Conservation (phyloP, 2,797 vertebrate genomes). For the Micrastur ruficollis region DNA sequence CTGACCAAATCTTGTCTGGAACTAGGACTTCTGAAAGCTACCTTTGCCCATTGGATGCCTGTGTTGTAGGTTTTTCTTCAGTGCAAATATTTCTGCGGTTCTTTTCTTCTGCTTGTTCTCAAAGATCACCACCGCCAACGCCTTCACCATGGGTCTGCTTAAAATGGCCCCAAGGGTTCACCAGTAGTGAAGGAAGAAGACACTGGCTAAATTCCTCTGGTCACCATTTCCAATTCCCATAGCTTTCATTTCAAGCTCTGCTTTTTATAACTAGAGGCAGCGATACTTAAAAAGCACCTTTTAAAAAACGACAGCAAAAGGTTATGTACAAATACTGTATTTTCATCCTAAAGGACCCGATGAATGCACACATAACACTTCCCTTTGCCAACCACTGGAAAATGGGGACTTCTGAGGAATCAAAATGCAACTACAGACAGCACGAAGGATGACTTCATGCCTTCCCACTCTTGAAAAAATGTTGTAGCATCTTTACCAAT, state of each 20-base stretch:
- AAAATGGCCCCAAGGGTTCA: not conserved
- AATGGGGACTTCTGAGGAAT: not conserved
- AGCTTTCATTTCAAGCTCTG: not conserved
- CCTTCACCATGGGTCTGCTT: not conserved
- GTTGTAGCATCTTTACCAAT: not conserved
- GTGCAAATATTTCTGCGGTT: not conserved
- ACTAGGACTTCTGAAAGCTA: not conserved
- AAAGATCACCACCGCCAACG: not conserved
- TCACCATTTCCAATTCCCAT: not conserved
- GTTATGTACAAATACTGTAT: rapidly evolving
- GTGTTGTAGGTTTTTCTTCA: not conserved
- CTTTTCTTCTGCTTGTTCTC: not conserved
- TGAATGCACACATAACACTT: rapidly evolving
- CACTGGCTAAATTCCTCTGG: not conserved
- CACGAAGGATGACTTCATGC: not conserved
- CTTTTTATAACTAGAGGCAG: not conserved
- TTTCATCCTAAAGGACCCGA: not conserved
- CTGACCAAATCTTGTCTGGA: not conserved
- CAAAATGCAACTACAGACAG: not conserved
- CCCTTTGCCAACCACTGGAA: not conserved
- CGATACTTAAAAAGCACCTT: not conserved
- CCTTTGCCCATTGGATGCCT: not conserved
- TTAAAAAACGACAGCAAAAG: not conserved
- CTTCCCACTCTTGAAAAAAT: not conserved
- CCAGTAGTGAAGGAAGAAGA: not conserved